phyloP scores from a whole-genome alignment of 2,797 vertebrate genomes.

The Rachycentron canadum region DNA sequence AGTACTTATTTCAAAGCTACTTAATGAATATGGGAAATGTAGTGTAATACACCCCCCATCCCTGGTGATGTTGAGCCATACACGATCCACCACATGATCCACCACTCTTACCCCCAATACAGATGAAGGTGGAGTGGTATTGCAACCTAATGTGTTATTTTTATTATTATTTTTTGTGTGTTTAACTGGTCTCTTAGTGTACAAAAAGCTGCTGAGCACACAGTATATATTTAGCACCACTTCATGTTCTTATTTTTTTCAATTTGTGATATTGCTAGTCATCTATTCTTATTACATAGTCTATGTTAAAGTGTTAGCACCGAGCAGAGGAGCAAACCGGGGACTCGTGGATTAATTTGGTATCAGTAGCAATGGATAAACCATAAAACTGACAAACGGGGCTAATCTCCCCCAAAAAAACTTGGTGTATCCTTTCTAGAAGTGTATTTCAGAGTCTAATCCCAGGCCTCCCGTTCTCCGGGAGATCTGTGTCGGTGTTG shows the following conservation, averaged over 20 bases:
- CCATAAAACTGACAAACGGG: constrained; percentile 40
- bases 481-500: constrained; percentile 70
- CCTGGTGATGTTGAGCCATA: neutral
- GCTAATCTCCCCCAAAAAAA: constrained; percentile 46
- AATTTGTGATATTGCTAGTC: neutral
- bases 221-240: constrained; percentile 4
- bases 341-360: constrained; percentile 19
- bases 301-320: constrained; percentile 1
- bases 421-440: constrained; percentile 49
- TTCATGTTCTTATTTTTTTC: constrained; percentile 2
- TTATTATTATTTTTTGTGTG: neutral
- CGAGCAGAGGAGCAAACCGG: constrained; percentile 8
- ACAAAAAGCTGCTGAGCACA: neutral
- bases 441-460: constrained; percentile 58
- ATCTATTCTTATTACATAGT: neutral
- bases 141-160: neutral
- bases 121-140: neutral
- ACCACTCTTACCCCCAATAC: neutral
- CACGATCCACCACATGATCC: no score
- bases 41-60: no score
- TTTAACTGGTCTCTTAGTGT: neutral
- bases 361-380: constrained; percentile 24
- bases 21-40: no score
- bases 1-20: no score
- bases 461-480: constrained; percentile 53